Percentiles rank a stretch among this genome's conserved stretches.
Conservation (phyloP, 1,140 invertebrate genomes). For the Eriocheir sinensis region DNA sequence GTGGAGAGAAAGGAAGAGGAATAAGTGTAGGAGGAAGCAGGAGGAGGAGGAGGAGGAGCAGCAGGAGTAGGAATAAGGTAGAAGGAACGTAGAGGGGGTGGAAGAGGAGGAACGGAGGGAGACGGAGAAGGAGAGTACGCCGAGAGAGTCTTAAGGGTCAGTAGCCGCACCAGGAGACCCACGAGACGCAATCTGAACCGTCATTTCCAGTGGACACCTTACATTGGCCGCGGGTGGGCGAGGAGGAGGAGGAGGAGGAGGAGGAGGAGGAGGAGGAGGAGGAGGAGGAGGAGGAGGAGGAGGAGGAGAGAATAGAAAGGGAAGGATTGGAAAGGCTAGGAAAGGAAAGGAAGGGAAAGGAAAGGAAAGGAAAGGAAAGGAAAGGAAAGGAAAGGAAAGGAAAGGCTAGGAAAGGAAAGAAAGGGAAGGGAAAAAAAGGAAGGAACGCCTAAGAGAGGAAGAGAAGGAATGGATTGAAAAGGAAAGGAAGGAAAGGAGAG, state of each 20-base stretch:
- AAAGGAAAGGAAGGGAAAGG: no score
- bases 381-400: background rate
- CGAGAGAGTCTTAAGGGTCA: background rate
- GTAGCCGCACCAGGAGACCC: background rate
- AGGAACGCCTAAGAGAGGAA: no score
- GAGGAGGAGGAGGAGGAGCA: no score
- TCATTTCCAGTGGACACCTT: background rate
- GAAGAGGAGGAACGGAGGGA: no score
- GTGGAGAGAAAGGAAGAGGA: no score
- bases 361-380: no score
- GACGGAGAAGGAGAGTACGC: no score
- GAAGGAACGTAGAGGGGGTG: no score
- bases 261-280: background rate
- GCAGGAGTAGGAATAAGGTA: no score
- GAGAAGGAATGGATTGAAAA: no score
- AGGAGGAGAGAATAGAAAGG: background rate
- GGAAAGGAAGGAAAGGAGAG: background rate
- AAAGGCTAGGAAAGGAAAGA: background rate
- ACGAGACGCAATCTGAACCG: background rate
- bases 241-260: background rate
- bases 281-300: background rate
- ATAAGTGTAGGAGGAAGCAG: no score
- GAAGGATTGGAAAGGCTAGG: no score
- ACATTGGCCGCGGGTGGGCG: background rate
- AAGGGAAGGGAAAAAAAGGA: background rate